phyloP scores from a whole-genome alignment of 1,140 invertebrate genomes.

The Drosophila parabipectinata region DNA sequence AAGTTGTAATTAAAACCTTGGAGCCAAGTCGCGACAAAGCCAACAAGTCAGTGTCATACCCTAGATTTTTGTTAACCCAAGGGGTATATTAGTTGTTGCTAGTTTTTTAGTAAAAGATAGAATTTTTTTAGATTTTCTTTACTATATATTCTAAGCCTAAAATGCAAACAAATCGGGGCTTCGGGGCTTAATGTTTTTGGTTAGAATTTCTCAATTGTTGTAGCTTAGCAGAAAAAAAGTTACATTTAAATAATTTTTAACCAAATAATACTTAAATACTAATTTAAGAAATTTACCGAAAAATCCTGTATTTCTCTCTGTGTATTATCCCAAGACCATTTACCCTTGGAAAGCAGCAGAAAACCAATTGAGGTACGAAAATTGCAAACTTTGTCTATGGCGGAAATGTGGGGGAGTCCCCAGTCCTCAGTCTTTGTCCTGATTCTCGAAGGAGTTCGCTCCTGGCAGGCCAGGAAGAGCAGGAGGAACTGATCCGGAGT shows the following conservation, averaged over 20 bases:
- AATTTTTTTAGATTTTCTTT: too few relatives aligned
- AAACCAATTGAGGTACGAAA: slow-evolving; percentile 80
- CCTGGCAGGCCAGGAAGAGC: not conserved
- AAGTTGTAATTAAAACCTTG: slow-evolving; percentile 80
- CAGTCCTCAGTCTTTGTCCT: slow-evolving; percentile 15
- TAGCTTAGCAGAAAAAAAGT: too few relatives aligned
- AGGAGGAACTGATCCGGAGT: slow-evolving; percentile 2
- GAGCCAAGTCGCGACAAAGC: slow-evolving; percentile 55
- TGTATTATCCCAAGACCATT: not conserved
- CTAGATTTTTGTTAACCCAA: not conserved
- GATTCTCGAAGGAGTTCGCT: slow-evolving; percentile 3
- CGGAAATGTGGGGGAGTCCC: slow-evolving; percentile 20
- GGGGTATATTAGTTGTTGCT: not conserved
- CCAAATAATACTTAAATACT: too few relatives aligned
- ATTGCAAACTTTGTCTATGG: slow-evolving; percentile 68
- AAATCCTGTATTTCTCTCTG: not conserved
- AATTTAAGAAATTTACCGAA: too few relatives aligned
- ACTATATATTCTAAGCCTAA: too few relatives aligned
- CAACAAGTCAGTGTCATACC: slow-evolving; percentile 19
- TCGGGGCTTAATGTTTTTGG: too few relatives aligned
- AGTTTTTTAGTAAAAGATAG: not conserved
- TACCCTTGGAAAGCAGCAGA: slow-evolving; percentile 9
- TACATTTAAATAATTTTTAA: too few relatives aligned
- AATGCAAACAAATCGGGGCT: too few relatives aligned
- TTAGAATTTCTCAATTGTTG: too few relatives aligned